phyloP scores from a whole-genome alignment of 2,113 vertebrate genomes.

The Carassius carassius region DNA sequence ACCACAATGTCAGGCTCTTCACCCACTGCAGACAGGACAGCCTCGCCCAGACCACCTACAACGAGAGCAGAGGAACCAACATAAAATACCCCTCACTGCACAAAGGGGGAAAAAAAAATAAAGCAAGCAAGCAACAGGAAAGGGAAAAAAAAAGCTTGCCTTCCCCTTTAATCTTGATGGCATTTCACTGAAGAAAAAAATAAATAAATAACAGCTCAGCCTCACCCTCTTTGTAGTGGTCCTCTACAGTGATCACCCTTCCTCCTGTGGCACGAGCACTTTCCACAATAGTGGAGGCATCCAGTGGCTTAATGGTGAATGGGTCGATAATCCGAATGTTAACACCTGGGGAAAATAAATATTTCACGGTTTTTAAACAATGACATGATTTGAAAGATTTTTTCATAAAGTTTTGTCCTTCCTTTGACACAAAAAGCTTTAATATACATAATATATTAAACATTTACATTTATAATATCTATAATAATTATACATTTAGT shows the following conservation, averaged over 20 bases:
- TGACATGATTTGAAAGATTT: too few relatives aligned
- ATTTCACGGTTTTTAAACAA: too few relatives aligned
- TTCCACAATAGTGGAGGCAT: slow-evolving; percentile 78
- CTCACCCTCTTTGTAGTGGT: slow-evolving; percentile 88
- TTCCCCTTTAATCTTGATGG: neutral
- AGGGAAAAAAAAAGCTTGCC: neutral
- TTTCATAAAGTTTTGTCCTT: too few relatives aligned
- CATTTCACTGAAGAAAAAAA: neutral
- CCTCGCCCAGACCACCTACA: slow-evolving; percentile 86
- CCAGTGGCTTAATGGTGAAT: slow-evolving; percentile 88
- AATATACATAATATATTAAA: too few relatives aligned
- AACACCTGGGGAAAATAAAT: slow-evolving; percentile 66
- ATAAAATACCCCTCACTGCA: neutral
- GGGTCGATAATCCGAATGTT: slow-evolving; percentile 83
- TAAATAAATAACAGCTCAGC: slow-evolving; percentile 63
- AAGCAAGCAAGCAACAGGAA: neutral
- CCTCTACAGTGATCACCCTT: slow-evolving; percentile 84
- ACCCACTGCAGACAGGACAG: slow-evolving; percentile 78
- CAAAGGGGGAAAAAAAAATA: neutral
- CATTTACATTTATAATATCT: neutral
- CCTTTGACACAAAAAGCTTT: neutral
- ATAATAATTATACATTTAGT: neutral
- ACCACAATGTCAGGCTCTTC: slow-evolving; percentile 79
- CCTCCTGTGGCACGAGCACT: slow-evolving; percentile 80
- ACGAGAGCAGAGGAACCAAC: slow-evolving; percentile 11